Conservation (phyloP, 2,797 vertebrate species). For the Gambelia wislizenii region DNA sequence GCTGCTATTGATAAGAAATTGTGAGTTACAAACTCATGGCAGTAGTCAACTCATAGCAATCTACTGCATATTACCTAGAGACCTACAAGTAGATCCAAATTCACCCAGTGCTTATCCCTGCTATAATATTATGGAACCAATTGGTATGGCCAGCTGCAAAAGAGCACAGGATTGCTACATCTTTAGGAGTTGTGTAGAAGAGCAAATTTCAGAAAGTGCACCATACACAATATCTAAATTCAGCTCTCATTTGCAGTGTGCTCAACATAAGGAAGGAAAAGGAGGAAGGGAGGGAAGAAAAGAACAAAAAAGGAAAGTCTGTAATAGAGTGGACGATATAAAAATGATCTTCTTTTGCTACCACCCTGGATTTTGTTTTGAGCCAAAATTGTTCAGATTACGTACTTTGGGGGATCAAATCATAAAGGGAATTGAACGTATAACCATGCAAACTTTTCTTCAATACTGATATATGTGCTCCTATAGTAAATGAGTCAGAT, state of each 20-base stretch:
- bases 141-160: neutral
- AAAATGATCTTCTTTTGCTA: neutral
- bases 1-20: neutral
- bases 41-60: neutral
- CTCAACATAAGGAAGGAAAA: neutral
- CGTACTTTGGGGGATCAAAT: neutral
- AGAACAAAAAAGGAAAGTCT: neutral
- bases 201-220: neutral
- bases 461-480: too few relatives aligned
- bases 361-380: neutral
- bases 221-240: too few relatives aligned
- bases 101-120: neutral
- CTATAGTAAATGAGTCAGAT: neutral
- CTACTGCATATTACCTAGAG: neutral
- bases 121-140: neutral
- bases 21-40: neutral
- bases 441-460: slow-evolving; percentile 3
- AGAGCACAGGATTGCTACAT: neutral
- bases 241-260: neutral
- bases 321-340: neutral
- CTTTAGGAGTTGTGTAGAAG: neutral
- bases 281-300: neutral
- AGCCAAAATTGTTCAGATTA: neutral
- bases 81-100: neutral
- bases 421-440: neutral